phyloP scores from a whole-genome alignment of 2,888 invertebrate species.

The Cosmia trapezina region DNA sequence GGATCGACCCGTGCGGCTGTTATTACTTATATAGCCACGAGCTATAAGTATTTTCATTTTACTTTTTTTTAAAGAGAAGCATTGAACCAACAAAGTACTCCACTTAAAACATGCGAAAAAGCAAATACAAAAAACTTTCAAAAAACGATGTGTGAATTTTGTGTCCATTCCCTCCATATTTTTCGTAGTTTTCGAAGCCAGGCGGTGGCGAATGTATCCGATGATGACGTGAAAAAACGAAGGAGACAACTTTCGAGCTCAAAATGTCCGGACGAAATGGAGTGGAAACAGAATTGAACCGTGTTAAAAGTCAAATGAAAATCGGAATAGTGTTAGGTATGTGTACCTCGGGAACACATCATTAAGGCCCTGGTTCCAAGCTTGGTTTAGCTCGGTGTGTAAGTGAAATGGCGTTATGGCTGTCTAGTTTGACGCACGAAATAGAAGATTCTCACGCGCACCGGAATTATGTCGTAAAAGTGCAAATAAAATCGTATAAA shows the following conservation, averaged over 20 bases:
- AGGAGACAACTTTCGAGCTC: neutral
- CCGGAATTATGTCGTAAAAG: too few species aligned
- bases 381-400: too few species aligned
- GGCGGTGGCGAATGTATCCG: neutral
- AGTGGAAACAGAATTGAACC: slow-evolving; percentile 20
- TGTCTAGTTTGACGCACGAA: too few species aligned
- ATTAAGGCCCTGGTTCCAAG: too few species aligned
- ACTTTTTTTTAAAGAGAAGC: neutral
- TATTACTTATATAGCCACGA: too few species aligned
- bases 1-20: too few species aligned
- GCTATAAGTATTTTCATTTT: too few species aligned
- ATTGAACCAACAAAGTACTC: neutral
- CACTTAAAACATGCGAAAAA: neutral
- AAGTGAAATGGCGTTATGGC: too few species aligned
- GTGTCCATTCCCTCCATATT: neutral
- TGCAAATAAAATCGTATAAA: too few species aligned
- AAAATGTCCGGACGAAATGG: slow-evolving; percentile 31
- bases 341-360: neutral
- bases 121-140: neutral
- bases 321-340: neutral
- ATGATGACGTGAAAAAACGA: slow-evolving; percentile 43
- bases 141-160: slow-evolving; percentile 14
- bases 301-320: neutral
- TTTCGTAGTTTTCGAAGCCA: slow-evolving; percentile 28
- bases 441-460: too few species aligned